phyloP scores from a whole-genome alignment of 1,140 invertebrate species.

The Atta colombica region DNA sequence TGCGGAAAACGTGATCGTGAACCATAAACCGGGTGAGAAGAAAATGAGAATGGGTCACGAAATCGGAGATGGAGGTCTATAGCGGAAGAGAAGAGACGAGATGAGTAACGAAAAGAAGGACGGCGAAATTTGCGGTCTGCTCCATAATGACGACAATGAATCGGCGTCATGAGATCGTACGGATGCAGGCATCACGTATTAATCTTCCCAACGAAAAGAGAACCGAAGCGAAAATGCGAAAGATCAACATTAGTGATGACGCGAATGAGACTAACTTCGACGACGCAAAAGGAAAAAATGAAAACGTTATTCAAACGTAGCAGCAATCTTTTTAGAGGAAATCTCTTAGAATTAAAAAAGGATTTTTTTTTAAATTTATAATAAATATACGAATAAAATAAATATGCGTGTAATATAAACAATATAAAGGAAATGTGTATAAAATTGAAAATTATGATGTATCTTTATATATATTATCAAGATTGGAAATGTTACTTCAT shows the following conservation, averaged over 20 bases:
- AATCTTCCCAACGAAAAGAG: conserved; percentile 44
- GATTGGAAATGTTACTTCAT: no score
- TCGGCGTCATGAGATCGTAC: conserved; percentile 18
- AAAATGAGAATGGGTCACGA: conserved; percentile 17
- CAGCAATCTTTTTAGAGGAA: background rate
- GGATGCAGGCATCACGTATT: conserved; percentile 52
- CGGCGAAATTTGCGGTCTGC: background rate
- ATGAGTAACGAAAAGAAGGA: background rate
- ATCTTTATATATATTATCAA: background rate
- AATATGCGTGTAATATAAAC: background rate
- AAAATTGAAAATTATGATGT: background rate
- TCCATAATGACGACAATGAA: conserved; percentile 31
- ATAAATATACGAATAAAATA: background rate
- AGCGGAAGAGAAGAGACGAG: background rate
- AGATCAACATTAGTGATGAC: background rate
- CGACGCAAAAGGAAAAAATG: background rate
- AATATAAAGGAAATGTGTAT: background rate
- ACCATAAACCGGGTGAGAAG: background rate
- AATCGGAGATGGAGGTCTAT: background rate
- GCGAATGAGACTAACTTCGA: background rate
- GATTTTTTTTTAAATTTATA: background rate
- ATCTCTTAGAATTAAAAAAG: background rate
- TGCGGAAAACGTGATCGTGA: background rate
- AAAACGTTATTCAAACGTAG: no score
- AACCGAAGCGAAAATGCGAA: background rate